phyloP scores from a whole-genome alignment of 2,113 vertebrate genomes.

The Rhadina sibilatrix region DNA sequence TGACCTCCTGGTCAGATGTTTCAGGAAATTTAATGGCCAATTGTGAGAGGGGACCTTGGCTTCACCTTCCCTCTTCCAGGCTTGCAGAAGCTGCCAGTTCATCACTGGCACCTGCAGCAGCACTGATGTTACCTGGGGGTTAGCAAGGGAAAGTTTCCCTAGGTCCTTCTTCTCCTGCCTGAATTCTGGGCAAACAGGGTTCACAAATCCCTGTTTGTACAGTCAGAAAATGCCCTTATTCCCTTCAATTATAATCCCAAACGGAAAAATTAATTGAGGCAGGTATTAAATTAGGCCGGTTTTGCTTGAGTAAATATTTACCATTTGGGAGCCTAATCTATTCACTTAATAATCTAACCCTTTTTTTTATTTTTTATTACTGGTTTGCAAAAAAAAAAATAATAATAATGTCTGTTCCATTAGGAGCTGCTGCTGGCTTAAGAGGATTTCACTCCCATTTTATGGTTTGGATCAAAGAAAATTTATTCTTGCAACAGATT shows the following conservation, averaged over 20 bases:
- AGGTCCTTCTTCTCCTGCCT: background rate
- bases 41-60: background rate
- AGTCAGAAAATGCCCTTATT: conserved; percentile 55
- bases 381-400: conserved; percentile 31
- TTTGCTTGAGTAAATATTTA: conserved; percentile 73
- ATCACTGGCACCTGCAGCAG: background rate
- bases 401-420: conserved; percentile 25
- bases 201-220: conserved; percentile 49
- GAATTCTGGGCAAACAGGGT: conserved; percentile 4
- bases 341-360: conserved; percentile 64
- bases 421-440: conserved; percentile 36
- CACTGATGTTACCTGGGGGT: background rate
- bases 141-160: background rate
- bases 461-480: conserved; percentile 59
- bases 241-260: conserved; percentile 57
- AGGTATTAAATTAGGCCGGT: conserved; percentile 69
- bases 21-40: background rate
- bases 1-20: background rate
- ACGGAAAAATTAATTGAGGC: conserved; percentile 67
- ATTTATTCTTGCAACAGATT: conserved; percentile 55
- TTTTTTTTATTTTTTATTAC: conserved; percentile 41
- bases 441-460: conserved; percentile 69
- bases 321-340: conserved; percentile 61
- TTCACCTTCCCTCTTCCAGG: background rate
- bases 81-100: background rate